Conservation (phyloP, 2,888 invertebrate species). For the Netelia fuscicornis region DNA sequence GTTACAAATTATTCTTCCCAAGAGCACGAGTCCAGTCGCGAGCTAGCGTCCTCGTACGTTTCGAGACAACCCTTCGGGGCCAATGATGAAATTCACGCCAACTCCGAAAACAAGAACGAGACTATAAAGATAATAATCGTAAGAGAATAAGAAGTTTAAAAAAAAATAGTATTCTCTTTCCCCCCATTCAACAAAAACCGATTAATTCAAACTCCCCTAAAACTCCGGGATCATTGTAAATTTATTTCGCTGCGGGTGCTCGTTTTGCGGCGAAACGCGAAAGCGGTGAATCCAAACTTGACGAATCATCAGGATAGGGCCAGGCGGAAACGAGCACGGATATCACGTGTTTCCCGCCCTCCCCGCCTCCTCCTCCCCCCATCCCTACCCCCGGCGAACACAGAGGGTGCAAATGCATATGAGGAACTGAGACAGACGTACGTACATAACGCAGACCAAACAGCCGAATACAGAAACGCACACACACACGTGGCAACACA, state of each 20-base stretch:
- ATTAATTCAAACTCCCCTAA: slow-evolving; percentile 64
- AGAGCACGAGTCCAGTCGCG: background rate
- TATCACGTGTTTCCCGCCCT: slow-evolving; percentile 64
- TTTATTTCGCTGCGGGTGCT: slow-evolving; percentile 63
- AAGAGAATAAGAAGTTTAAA: slow-evolving; percentile 54
- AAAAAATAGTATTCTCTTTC: slow-evolving; percentile 44
- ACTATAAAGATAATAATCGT: slow-evolving; percentile 52
- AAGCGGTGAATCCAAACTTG: slow-evolving; percentile 67
- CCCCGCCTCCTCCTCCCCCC: background rate
- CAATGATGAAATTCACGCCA: background rate
- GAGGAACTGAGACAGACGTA: slow-evolving; percentile 42
- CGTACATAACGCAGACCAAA: slow-evolving; percentile 13
- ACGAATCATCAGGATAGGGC: slow-evolving; percentile 70
- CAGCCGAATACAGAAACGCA: background rate
- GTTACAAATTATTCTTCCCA: too few species aligned
- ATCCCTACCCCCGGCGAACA: background rate
- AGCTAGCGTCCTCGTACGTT: background rate
- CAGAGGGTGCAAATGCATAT: slow-evolving; percentile 64
- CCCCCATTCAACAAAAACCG: slow-evolving; percentile 45
- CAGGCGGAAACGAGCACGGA: slow-evolving; percentile 70
- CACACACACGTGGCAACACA: slow-evolving; percentile 12
- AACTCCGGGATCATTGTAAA: slow-evolving; percentile 66
- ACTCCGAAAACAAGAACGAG: slow-evolving; percentile 47
- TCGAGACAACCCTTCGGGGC: slow-evolving; percentile 9
- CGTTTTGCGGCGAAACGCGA: slow-evolving; percentile 55